These are phyloP conservation scores for Nasonovia ribisnigri DNA, from an alignment of 2,888 invertebrate species.

Conservation along the genomic window DNA sequence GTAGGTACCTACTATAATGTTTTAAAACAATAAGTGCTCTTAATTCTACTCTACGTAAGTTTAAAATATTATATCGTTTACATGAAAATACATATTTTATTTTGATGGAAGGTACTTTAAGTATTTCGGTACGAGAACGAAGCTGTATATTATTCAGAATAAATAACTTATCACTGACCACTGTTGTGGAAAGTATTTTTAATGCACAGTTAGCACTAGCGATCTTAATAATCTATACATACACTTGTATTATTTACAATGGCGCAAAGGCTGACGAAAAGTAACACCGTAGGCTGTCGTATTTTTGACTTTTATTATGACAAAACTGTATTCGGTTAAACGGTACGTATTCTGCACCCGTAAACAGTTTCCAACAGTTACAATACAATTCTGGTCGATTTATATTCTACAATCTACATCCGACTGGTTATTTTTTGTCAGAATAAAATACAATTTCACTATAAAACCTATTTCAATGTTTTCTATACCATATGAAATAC, in stretches of 20 bases:
- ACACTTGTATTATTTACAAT: not conserved
- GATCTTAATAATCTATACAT: not conserved
- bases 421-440: not conserved
- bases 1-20: not conserved
- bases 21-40: not conserved
- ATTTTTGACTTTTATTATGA: not conserved
- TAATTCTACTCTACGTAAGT: not conserved
- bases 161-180: not conserved
- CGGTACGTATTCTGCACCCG: not conserved
- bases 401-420: not conserved
- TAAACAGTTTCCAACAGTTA: not conserved
- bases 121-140: not conserved
- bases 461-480: not conserved
- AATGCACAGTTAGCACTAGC: not conserved
- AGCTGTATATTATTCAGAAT: not conserved
- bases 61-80: not conserved
- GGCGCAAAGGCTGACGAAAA: not conserved
- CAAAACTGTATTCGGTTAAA: not conserved
- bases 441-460: not conserved
- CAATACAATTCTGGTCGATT: not conserved
- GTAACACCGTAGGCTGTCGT: not conserved
- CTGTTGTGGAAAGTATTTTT: not conserved
- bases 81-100: not conserved
- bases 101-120: not conserved
- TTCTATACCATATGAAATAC: not conserved